Evolutionary conservation across 2,888 invertebrate genomes (phyloP).

Genomic region (Tachina grossa): DNA sequence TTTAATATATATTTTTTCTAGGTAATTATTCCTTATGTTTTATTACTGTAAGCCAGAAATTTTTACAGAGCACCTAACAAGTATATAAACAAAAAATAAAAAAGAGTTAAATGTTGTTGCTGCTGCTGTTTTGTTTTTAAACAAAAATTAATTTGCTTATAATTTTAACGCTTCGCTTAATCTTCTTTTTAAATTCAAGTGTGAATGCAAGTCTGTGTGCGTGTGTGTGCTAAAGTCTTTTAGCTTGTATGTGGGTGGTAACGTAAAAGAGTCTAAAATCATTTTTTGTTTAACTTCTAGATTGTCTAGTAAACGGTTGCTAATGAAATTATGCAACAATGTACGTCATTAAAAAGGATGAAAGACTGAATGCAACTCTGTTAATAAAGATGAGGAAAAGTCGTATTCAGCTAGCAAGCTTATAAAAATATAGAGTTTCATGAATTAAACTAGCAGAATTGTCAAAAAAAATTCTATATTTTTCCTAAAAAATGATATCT

Average conservation of each 20-base stretch:
- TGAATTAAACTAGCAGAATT: too few species aligned
- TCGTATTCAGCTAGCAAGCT: too few species aligned
- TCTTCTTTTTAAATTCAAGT: constrained; percentile 76
- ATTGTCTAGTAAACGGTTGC: constrained; percentile 62
- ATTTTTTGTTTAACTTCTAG: constrained; percentile 18
- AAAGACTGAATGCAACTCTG: too few species aligned
- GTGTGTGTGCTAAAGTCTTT: constrained; percentile 14
- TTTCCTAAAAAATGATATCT: too few species aligned
- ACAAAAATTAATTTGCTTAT: constrained; percentile 82
- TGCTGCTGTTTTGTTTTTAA: constrained; percentile 68
- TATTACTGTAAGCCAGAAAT: constrained; percentile 49
- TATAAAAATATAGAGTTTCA: too few species aligned
- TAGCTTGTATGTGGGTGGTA: constrained; percentile 27
- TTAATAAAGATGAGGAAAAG: too few species aligned
- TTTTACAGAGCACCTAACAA: constrained; percentile 33
- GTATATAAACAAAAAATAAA: constrained; percentile 8
- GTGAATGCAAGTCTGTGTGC: constrained; percentile 9
- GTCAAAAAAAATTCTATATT: too few species aligned
- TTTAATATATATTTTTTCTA: neutral
- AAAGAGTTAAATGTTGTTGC: constrained; percentile 58
- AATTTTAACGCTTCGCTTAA: constrained; percentile 83
- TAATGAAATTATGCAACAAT: constrained; percentile 63
- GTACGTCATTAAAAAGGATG: neutral
- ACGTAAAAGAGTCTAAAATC: constrained; percentile 50
- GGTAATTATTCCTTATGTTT: constrained; percentile 28